These are phyloP conservation scores for Melikaiella ostensackeni DNA, from an alignment of 2,888 invertebrate genomes.

Conservation along the genomic window DNA sequence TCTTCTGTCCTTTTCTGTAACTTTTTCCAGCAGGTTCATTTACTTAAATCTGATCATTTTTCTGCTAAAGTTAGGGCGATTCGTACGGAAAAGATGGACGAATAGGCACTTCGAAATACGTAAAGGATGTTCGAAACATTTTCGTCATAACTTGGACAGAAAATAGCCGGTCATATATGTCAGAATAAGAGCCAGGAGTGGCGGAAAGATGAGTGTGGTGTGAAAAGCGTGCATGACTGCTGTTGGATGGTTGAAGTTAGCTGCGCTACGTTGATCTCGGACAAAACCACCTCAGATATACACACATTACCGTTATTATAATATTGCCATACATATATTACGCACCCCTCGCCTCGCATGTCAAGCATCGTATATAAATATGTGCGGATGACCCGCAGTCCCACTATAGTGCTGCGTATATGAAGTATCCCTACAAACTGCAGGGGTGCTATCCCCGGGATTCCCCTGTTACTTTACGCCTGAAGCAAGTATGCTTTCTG, in stretches of 20 bases:
- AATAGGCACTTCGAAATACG: neutral
- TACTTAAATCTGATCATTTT: too few species aligned
- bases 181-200: slow-evolving; percentile 19
- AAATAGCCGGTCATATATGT: neutral
- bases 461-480: slow-evolving; percentile 37
- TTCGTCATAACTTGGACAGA: neutral
- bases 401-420: slow-evolving; percentile 50
- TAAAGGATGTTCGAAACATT: neutral
- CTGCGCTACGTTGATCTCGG: slow-evolving; percentile 68
- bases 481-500: slow-evolving; percentile 44
- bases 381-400: slow-evolving; percentile 28
- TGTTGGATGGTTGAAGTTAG: slow-evolving; percentile 67
- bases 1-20: too few species aligned
- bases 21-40: too few species aligned
- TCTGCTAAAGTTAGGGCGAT: too few species aligned
- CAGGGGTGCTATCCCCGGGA: slow-evolving; percentile 54
- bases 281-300: slow-evolving; percentile 64
- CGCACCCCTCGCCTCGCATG: slow-evolving; percentile 44
- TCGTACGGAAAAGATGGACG: too few species aligned
- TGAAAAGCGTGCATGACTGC: slow-evolving; percentile 68
- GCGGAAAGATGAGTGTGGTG: slow-evolving; percentile 63
- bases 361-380: slow-evolving; percentile 39
- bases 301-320: slow-evolving; percentile 57
- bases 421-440: slow-evolving; percentile 57
- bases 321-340: slow-evolving; percentile 54